Evolutionary conservation across 2,888 invertebrate genomes (phyloP).

Genomic region (Eupithecia subfuscata): DNA sequence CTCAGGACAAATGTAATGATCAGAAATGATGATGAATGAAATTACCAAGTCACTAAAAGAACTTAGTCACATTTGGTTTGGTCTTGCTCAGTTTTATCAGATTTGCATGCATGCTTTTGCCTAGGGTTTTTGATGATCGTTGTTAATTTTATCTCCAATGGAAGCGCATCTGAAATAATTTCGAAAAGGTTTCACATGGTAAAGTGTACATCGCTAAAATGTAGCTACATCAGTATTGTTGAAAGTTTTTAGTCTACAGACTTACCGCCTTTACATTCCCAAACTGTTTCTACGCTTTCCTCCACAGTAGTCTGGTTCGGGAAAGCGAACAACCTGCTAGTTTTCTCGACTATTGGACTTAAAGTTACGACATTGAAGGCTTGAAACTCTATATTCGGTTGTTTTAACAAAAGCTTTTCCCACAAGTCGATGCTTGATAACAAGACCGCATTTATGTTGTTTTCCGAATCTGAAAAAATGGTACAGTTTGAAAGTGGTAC

Average conservation of each 20-base stretch:
- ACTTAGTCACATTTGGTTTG: background rate
- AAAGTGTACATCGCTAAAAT: background rate
- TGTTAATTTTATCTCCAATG: slow-evolving; percentile 20
- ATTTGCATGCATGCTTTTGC: background rate
- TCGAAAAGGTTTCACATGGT: background rate
- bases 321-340: slow-evolving; percentile 14
- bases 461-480: background rate
- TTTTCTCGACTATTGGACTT: slow-evolving; percentile 48
- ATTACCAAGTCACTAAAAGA: background rate
- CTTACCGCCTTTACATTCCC: slow-evolving; percentile 42
- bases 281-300: slow-evolving; percentile 29
- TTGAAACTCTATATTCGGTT: slow-evolving; percentile 40
- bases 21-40: background rate
- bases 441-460: background rate
- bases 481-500: background rate
- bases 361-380: slow-evolving; percentile 49
- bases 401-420: slow-evolving; percentile 29
- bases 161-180: slow-evolving; percentile 26
- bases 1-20: no score
- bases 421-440: slow-evolving; percentile 24
- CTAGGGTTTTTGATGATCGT: slow-evolving; percentile 13
- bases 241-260: background rate
- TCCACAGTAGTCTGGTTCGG: slow-evolving; percentile 22
- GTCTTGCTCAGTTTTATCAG: background rate
- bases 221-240: background rate